These are phyloP conservation scores for Dasysyrphus albostriatus DNA, from an alignment of 2,888 invertebrate species.

Conservation along the genomic window DNA sequence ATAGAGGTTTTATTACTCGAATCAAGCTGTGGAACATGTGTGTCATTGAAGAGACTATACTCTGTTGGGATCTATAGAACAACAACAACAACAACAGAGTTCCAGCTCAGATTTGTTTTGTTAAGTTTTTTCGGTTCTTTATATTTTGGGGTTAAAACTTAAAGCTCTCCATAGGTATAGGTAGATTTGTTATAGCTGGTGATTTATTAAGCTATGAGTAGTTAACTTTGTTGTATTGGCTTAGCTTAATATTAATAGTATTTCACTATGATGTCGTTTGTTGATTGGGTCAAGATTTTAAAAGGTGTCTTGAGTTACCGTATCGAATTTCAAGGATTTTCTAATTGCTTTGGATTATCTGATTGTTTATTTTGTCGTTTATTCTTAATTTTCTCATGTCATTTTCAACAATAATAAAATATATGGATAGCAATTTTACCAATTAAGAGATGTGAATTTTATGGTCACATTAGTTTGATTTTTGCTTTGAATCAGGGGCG, in stretches of 20 bases:
- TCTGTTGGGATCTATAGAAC: background rate
- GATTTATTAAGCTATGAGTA: slow-evolving; percentile 56
- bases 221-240: slow-evolving; percentile 10
- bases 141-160: slow-evolving; percentile 24
- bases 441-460: background rate
- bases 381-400: slow-evolving; percentile 7
- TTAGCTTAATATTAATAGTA: slow-evolving; percentile 37
- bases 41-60: slow-evolving; percentile 43
- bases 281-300: slow-evolving; percentile 54
- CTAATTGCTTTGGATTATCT: slow-evolving; percentile 49
- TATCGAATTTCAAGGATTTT: slow-evolving; percentile 62
- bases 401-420: background rate
- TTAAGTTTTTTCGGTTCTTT: slow-evolving; percentile 6
- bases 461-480: background rate
- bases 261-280: background rate
- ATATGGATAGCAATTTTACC: background rate
- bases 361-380: slow-evolving; percentile 27
- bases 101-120: background rate
- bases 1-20: slow-evolving; percentile 64
- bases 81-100: background rate
- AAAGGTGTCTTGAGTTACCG: slow-evolving; percentile 53
- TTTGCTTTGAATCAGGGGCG: background rate
- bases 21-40: slow-evolving; percentile 69
- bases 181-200: slow-evolving; percentile 23
- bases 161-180: background rate